These are phyloP conservation scores for Pionites leucogaster DNA, from an alignment of 2,113 vertebrate genomes.

Conservation along the genomic window DNA sequence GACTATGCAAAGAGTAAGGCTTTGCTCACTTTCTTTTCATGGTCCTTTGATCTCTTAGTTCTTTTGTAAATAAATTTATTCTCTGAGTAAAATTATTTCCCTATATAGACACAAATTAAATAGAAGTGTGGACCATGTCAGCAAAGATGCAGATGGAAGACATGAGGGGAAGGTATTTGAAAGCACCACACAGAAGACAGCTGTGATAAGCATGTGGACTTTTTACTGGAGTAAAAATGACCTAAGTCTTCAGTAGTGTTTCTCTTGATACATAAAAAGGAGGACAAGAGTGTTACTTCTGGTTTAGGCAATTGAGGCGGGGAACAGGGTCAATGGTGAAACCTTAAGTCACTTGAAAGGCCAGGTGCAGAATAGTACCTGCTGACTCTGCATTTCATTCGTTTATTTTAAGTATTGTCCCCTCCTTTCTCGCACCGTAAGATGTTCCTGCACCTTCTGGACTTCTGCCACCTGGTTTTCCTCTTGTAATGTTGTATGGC, in stretches of 20 bases:
- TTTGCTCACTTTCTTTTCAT: background rate
- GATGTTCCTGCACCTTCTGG: background rate
- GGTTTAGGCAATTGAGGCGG: background rate
- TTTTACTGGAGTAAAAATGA: background rate
- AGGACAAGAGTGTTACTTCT: background rate
- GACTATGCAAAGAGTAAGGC: background rate
- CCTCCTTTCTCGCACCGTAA: background rate
- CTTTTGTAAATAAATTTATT: background rate
- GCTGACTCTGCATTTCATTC: background rate
- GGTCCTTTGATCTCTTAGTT: background rate
- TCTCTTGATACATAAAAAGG: background rate
- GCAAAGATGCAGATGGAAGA: background rate
- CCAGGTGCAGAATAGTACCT: background rate
- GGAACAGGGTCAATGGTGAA: background rate
- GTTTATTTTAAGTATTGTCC: background rate
- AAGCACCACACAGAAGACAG: background rate
- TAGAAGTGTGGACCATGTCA: background rate
- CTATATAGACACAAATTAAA: background rate
- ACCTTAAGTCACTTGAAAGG: background rate
- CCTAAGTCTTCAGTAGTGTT: background rate
- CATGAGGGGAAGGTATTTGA: background rate
- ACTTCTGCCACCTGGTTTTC: background rate
- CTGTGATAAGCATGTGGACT: background rate
- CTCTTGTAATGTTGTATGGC: background rate
- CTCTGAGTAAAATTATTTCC: background rate